Evolutionary conservation across 2,113 vertebrate genomes (phyloP), one percentile per base, ranked within the genome.

Genomic region (Pelodiscus sinensis): DNA sequence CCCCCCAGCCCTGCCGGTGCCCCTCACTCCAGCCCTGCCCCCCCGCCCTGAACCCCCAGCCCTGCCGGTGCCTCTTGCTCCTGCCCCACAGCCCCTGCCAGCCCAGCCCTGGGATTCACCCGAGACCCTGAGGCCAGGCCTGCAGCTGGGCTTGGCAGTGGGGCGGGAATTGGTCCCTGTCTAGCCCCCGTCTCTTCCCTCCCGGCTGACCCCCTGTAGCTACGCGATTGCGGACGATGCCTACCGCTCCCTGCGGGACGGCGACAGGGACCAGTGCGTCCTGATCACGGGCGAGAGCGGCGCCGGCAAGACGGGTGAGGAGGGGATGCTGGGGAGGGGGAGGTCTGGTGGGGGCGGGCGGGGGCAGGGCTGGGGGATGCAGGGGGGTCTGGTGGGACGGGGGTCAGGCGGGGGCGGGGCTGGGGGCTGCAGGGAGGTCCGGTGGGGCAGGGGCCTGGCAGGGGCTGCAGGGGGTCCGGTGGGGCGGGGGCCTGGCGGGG

Each of bases 251-350:
- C 95, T 98, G 93, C 95, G 84, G 82, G 97, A 97, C 60, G 97
- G 84, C 22, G 97, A 98, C 96, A 87, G 75, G 81, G 98, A 98
- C 96, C 98, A 98, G 86, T 98, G 98, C 52, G 96, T 98, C 93
- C 96, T 98, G 92, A 98, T 98, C 96, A 98, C 98, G 0, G 98
- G 98, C 0, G 98, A 98, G 93, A 98, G 98, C 0, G 98, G 98
- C 4, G 96, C 98, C 0, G 98, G 98, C 80, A 98, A 98, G 94
- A 98, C 98, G 1, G 98, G 98, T 98, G 97, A 96, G 88, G 68
- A 3, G 0, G 1, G 60, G 57, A 35, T 1, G 3, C 73, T 2
- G 79, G 56, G 2, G 0, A 6, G 52, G 14, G 0, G 73, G 0
- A n/a, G n/a, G 27, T 18, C 54, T 50, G 65, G 0, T 3, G 27